These are phyloP conservation scores for Gibbula magus DNA, from an alignment of 2,888 invertebrate genomes.

Conservation along the genomic window DNA sequence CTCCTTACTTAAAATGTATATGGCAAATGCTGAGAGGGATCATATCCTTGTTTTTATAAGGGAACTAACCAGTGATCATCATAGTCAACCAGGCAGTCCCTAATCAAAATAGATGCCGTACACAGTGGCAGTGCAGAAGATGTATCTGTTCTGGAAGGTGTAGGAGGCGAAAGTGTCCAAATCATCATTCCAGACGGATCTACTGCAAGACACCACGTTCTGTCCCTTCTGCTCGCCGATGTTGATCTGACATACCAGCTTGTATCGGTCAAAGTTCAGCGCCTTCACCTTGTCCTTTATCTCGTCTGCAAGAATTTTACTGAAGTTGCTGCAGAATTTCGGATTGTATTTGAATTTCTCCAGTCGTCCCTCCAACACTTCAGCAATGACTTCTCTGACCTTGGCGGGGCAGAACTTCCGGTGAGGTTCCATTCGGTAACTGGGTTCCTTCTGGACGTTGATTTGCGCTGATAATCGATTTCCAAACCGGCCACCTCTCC, in stretches of 20 bases:
- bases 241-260: slow-evolving; percentile 52
- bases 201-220: slow-evolving; percentile 46
- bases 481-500: slow-evolving; percentile 31
- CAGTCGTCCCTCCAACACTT: slow-evolving; percentile 48
- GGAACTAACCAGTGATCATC: too few species aligned
- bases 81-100: too few species aligned
- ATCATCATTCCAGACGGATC: slow-evolving; percentile 59
- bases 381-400: slow-evolving; percentile 47
- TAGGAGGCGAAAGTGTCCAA: slow-evolving; percentile 57
- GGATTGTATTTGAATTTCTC: slow-evolving; percentile 53
- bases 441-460: slow-evolving; percentile 49
- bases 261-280: slow-evolving; percentile 62
- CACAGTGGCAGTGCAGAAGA: slow-evolving; percentile 60
- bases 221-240: slow-evolving; percentile 60
- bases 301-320: slow-evolving; percentile 57
- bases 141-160: slow-evolving; percentile 49
- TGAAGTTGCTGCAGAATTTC: slow-evolving; percentile 52
- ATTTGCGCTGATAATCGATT: slow-evolving; percentile 37
- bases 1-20: too few species aligned
- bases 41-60: too few species aligned
- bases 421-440: slow-evolving; percentile 62
- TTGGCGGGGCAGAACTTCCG: slow-evolving; percentile 44
- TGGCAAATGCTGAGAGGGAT: too few species aligned
- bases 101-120: slow-evolving; percentile 62
- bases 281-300: slow-evolving; percentile 61